Evolutionary conservation across 2,888 invertebrate species (phyloP).

Genomic region (Eugnorisma glareosa): DNA sequence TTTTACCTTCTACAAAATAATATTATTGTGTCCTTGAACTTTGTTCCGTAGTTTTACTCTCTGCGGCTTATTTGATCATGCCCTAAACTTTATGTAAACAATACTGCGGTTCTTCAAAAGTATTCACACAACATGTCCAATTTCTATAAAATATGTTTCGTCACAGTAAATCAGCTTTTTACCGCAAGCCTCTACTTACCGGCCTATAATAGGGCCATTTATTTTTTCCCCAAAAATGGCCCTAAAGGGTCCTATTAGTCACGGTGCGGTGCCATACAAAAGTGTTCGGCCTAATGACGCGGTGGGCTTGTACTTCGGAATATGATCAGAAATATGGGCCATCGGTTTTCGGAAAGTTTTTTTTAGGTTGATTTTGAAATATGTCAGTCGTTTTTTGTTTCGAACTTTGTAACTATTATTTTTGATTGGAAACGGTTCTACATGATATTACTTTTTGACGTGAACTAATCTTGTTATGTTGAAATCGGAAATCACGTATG

Average conservation of each 20-base stretch:
- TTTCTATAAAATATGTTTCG: conserved; percentile 75
- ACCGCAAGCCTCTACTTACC: conserved; percentile 77
- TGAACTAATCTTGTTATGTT: conserved; percentile 57
- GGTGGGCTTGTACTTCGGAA: conserved; percentile 68
- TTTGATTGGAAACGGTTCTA: conserved; percentile 53
- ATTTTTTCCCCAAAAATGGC: conserved; percentile 81
- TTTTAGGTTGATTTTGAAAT: conserved; percentile 60
- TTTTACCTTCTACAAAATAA: conserved; percentile 1
- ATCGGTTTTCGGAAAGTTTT: conserved; percentile 54
- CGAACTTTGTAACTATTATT: conserved; percentile 52
- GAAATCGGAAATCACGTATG: conserved; percentile 50
- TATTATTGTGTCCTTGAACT: conserved; percentile 26
- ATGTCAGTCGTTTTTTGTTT: conserved; percentile 57
- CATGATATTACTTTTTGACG: conserved; percentile 51
- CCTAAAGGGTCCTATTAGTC: conserved; percentile 86
- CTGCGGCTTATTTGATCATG: conserved; percentile 57
- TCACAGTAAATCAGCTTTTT: conserved; percentile 74
- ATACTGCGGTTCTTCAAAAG: conserved; percentile 46
- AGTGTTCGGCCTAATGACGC: conserved; percentile 73
- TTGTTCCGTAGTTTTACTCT: conserved; percentile 20
- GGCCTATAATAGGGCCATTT: conserved; percentile 76
- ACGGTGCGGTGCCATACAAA: conserved; percentile 81
- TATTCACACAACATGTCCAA: conserved; percentile 74
- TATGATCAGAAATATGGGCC: conserved; percentile 68
- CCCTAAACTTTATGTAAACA: conserved; percentile 52